Conservation (phyloP, 2,797 vertebrate species). For the Columba guinea region DNA sequence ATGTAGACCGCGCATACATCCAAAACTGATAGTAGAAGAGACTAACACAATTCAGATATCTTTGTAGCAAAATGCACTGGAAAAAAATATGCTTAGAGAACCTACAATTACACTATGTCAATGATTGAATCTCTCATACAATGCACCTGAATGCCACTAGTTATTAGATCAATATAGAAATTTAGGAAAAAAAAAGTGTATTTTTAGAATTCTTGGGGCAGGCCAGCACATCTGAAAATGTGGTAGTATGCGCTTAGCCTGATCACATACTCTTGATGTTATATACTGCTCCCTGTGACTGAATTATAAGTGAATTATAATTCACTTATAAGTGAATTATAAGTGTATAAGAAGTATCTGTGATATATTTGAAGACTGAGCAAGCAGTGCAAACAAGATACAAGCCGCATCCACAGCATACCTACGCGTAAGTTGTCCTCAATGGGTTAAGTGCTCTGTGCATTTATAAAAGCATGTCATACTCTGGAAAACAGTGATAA, state of each 20-base stretch:
- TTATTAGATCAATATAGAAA: neutral
- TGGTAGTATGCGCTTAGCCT: neutral
- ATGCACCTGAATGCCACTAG: neutral
- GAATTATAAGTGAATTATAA: neutral
- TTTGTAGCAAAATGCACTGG: neutral
- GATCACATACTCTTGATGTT: neutral
- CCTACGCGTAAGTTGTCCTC: neutral
- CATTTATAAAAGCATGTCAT: neutral
- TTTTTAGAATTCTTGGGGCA: neutral
- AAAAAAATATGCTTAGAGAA: neutral
- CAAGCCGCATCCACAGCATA: neutral
- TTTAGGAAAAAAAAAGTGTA: neutral
- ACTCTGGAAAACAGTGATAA: neutral
- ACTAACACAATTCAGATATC: neutral
- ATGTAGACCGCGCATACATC: neutral
- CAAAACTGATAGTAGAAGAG: neutral
- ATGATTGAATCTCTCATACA: accelerated
- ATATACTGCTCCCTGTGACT: neutral
- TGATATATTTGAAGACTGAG: neutral
- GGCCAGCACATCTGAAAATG: neutral
- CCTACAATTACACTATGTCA: neutral
- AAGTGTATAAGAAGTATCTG: neutral
- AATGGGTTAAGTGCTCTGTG: neutral
- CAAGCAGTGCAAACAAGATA: neutral
- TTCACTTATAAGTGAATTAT: no score